These are phyloP conservation scores for Bhutanitis thaidina DNA, from an alignment of 2,888 invertebrate genomes.

Conservation along the genomic window DNA sequence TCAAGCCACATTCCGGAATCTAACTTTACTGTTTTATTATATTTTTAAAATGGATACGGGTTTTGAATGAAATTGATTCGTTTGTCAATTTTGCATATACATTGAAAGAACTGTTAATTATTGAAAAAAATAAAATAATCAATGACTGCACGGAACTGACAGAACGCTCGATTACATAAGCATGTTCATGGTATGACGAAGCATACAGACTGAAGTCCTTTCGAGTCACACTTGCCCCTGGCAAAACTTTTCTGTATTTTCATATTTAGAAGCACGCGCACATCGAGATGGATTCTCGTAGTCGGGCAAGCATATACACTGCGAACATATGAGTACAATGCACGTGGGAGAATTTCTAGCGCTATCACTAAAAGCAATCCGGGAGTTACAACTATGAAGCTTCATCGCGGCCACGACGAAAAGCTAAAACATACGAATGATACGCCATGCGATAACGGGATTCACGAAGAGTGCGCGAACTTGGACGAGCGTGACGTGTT, in stretches of 20 bases:
- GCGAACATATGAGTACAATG: background rate
- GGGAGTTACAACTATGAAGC: constrained; percentile 24
- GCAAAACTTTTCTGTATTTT: too few species aligned
- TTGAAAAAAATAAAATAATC: too few species aligned
- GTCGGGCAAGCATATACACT: background rate
- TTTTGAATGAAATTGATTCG: too few species aligned
- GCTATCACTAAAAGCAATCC: constrained; percentile 17
- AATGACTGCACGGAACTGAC: too few species aligned
- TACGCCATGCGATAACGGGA: constrained; percentile 46
- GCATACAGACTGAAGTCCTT: too few species aligned
- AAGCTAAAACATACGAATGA: constrained; percentile 34
- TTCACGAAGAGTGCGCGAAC: constrained; percentile 43
- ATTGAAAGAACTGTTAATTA: too few species aligned
- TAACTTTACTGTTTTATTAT: background rate
- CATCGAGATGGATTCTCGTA: background rate
- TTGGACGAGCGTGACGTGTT: constrained; percentile 48
- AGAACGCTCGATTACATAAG: too few species aligned
- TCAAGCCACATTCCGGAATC: constrained; percentile 30
- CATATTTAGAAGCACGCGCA: background rate
- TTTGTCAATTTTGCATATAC: too few species aligned
- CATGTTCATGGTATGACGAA: too few species aligned
- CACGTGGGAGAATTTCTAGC: background rate
- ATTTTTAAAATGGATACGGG: too few species aligned
- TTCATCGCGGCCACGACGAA: constrained; percentile 38
- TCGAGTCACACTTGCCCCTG: too few species aligned